Conservation (phyloP, 2,888 invertebrate species). For the Beris morrisii region DNA sequence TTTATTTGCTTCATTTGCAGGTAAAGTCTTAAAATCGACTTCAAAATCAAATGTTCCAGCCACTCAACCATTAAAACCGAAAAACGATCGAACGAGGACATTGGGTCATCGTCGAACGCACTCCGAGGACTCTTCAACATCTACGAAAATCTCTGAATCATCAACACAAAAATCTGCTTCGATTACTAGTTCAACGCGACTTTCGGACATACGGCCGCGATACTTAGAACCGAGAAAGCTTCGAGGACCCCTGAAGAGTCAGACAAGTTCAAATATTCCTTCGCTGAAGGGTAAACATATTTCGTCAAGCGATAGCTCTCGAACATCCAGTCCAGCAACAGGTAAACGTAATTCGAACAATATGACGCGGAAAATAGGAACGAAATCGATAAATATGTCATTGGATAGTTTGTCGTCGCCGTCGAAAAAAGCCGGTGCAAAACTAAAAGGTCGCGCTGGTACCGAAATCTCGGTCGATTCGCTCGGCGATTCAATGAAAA, state of each 20-base stretch:
- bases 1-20: constrained; percentile 39
- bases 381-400: constrained; percentile 54
- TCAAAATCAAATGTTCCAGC: constrained; percentile 19
- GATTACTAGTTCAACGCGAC: constrained; percentile 36
- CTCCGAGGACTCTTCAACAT: constrained; percentile 50
- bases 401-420: constrained; percentile 53
- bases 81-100: constrained; percentile 43
- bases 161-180: constrained; percentile 5
- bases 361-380: constrained; percentile 45
- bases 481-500: constrained; percentile 54
- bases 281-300: constrained; percentile 48
- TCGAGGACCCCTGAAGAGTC: constrained; percentile 42
- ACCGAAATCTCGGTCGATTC: constrained; percentile 52
- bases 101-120: constrained; percentile 51
- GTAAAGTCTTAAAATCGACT: constrained; percentile 50
- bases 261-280: constrained; percentile 52
- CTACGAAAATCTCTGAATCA: constrained; percentile 8
- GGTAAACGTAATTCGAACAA: constrained; percentile 43
- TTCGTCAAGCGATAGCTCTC: constrained; percentile 56
- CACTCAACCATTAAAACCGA: constrained; percentile 42
- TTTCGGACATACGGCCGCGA: constrained; percentile 59
- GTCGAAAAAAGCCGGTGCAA: constrained; percentile 44
- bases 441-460: constrained; percentile 44
- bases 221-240: constrained; percentile 64
- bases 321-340: constrained; percentile 52